Percentiles rank a stretch among this genome's conserved stretches.
phyloP scores from a whole-genome alignment of 2,888 invertebrate genomes.

The Lasioglossum calceatum region DNA sequence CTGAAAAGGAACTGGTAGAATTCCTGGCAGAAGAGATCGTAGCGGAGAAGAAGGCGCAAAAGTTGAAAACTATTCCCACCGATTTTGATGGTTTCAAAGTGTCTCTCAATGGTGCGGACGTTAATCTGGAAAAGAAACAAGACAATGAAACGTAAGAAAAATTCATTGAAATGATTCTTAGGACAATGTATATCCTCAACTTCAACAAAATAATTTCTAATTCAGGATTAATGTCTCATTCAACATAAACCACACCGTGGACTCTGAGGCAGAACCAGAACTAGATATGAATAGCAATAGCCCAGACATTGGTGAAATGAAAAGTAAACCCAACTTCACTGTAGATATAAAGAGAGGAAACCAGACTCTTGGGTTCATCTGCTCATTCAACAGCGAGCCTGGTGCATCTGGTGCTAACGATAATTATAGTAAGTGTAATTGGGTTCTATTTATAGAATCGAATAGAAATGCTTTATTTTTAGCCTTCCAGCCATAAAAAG shows the following conservation, averaged over 20 bases:
- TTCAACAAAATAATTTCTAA: conserved; percentile 48
- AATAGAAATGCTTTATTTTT: too few species aligned
- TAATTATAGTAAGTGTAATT: conserved; percentile 87
- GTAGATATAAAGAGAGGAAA: conserved; percentile 93
- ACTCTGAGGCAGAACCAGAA: conserved; percentile 90
- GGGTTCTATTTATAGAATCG: too few species aligned
- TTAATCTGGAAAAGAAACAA: conserved; percentile 91
- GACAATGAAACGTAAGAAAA: conserved; percentile 89
- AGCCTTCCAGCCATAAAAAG: too few species aligned
- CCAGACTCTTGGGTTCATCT: conserved; percentile 93
- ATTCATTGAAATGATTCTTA: neutral
- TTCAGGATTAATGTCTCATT: conserved; percentile 91
- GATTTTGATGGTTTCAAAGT: conserved; percentile 94
- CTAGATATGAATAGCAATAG: conserved; percentile 88
- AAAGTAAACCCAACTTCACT: conserved; percentile 96
- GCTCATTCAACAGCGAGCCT: conserved; percentile 90
- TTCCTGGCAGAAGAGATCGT: conserved; percentile 97
- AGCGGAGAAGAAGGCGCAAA: conserved; percentile 94
- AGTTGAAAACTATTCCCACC: conserved; percentile 90
- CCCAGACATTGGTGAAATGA: conserved; percentile 92
- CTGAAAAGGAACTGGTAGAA: conserved; percentile 94
- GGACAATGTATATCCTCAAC: neutral
- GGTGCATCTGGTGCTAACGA: conserved; percentile 88
- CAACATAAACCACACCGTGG: conserved; percentile 98
- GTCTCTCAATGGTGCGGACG: conserved; percentile 92